Evolutionary conservation across 2,113 vertebrate genomes (phyloP).

Genomic region (Illadopsis cleaveri): DNA sequence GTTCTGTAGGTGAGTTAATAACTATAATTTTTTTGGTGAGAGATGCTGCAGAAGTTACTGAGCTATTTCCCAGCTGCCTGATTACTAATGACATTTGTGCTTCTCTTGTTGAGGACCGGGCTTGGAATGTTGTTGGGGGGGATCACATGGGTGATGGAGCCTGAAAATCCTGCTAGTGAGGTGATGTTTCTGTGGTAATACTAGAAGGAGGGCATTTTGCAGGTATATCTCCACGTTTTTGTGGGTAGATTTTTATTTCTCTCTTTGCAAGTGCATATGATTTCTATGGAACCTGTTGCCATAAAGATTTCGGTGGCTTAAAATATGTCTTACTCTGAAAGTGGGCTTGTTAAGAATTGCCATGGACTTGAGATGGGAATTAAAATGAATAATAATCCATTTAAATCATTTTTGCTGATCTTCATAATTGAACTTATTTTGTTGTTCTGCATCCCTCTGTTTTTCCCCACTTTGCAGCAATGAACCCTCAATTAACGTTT

Average conservation of each 20-base stretch:
- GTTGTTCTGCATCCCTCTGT: background rate
- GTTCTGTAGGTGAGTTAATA: background rate
- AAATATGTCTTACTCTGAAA: background rate
- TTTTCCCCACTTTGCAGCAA: background rate
- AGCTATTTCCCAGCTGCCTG: background rate
- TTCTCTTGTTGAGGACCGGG: background rate
- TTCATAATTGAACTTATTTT: background rate
- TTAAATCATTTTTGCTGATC: background rate
- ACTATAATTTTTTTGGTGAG: background rate
- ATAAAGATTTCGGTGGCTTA: background rate
- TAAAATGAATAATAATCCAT: background rate
- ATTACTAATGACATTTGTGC: background rate
- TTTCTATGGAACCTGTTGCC: background rate
- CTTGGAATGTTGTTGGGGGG: background rate
- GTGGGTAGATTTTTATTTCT: background rate
- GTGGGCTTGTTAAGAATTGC: background rate
- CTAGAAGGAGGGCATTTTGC: background rate
- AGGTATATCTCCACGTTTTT: background rate
- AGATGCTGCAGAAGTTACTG: background rate
- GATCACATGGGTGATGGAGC: fast-evolving
- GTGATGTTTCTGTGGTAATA: fast-evolving
- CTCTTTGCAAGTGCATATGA: background rate
- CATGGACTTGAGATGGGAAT: background rate
- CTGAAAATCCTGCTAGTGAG: background rate
- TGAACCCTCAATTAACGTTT: background rate